Evolutionary conservation across 1,140 invertebrate genomes (phyloP).

Genomic region (Bemisia tabaci): DNA sequence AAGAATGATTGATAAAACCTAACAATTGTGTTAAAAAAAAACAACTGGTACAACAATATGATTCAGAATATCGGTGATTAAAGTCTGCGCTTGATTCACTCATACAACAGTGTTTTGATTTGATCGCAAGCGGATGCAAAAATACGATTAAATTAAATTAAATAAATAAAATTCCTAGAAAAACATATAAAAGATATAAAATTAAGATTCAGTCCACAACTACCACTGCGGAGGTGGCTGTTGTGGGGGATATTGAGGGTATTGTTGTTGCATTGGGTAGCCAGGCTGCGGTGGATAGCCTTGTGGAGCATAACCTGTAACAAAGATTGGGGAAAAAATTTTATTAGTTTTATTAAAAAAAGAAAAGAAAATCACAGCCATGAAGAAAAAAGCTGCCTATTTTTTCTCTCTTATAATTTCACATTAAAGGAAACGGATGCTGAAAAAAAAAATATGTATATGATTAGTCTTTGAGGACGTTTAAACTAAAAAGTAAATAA

Average conservation of each 20-base stretch:
- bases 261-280: conserved; percentile 9
- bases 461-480: not conserved
- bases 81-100: no score
- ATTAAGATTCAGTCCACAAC: not conserved
- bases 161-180: not conserved
- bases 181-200: not conserved
- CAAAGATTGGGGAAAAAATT: no score
- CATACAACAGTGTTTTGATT: no score
- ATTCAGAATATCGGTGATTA: no score
- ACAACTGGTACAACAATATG: no score
- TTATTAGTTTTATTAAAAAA: no score
- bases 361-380: not conserved
- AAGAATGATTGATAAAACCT: no score
- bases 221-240: conserved; percentile 7
- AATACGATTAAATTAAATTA: no score
- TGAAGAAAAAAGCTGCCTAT: not conserved
- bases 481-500: not conserved
- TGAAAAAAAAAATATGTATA: not conserved
- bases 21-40: no score
- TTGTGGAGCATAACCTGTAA: conserved; percentile 10
- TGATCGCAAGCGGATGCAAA: no score
- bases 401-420: not conserved
- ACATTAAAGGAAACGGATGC: not conserved
- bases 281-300: conserved; percentile 4
- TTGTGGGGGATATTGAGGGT: conserved; percentile 14